Evolutionary conservation across 1,140 invertebrate species (phyloP), one percentile per base, ranked within the genome.

Genomic region (Drosophila malerkotliana): DNA sequence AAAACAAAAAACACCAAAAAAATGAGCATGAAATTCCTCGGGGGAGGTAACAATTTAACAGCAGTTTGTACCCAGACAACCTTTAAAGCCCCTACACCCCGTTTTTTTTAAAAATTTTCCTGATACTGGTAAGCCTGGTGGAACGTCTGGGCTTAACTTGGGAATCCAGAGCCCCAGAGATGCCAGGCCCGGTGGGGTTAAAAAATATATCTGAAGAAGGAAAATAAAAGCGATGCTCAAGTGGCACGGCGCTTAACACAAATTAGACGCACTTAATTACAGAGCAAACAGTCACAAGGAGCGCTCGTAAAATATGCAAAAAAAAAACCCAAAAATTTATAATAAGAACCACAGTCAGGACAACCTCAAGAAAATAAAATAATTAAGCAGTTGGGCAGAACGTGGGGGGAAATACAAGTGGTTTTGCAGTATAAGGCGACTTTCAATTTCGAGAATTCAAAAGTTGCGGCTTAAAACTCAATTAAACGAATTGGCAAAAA

Each of bases 221-320:
- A 21, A 41, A 59, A 53, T 49, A 58, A 57, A 58, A 62, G 64
- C 74, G 64, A 61, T 71, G 74, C 74, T 87, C 73, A 85, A 85
- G 81, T 87, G 82, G 78, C 78, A 52, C 82, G 53, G 69, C 82
- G 82, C 82, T 87, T 87, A 79, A 88, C 83, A 83, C 83, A 88
- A 87, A 87, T 87, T 87, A 87, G 83, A 87, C 83, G 83, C 83
- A 88, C 83, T 88, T 87, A 88, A 87, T 87, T 87, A 87, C 83
- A 83, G 76, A 56, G 79, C 83, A 87, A 87, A 87, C 83, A 87
- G 78, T 82, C 66, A 45, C 58, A 60, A 53, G 62, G 58, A 78
- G 59, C 66, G 73, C 54, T 58, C 57, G 66, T 78, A 75, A 80
- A 80, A 85, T 80, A 61, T 62, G 58, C 57, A 68, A 52, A 83